These are phyloP conservation scores for Agapornis canus DNA, from an alignment of 2,797 vertebrate genomes.

Conservation along the genomic window DNA sequence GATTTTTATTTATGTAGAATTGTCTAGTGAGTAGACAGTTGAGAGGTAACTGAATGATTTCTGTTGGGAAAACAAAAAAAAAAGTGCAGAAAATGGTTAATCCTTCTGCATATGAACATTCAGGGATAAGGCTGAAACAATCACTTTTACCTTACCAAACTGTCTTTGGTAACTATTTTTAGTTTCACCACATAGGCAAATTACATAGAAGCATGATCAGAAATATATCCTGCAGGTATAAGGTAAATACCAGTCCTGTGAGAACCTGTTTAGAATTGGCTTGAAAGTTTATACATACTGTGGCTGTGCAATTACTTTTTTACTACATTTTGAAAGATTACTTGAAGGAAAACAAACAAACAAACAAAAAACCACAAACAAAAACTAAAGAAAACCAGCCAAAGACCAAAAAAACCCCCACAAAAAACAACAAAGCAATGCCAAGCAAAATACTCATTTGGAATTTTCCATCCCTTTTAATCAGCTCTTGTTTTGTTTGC, in stretches of 20 bases:
- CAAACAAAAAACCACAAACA: no score
- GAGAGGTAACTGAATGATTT: not conserved
- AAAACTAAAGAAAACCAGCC: no score
- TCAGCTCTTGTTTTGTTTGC: not conserved
- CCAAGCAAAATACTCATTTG: not conserved
- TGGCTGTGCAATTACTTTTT: not conserved
- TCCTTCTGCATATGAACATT: not conserved
- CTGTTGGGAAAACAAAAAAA: not conserved
- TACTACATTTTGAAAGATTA: not conserved
- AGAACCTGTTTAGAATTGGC: slow-evolving; percentile 1
- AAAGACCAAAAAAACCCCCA: not conserved
- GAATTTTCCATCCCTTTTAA: not conserved
- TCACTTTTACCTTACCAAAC: not conserved
- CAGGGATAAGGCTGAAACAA: not conserved
- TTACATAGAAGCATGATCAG: not conserved
- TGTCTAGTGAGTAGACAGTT: not conserved
- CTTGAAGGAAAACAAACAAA: not conserved
- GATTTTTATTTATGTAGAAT: not conserved
- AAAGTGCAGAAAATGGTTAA: not conserved
- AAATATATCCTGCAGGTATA: not conserved
- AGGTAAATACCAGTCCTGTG: slow-evolving; percentile 12
- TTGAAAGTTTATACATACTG: not conserved
- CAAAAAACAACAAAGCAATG: not conserved
- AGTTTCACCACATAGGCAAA: not conserved
- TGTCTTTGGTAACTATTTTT: slow-evolving; percentile 19